phyloP scores from a whole-genome alignment of 2,113 vertebrate species.

The Dinomys branickii region DNA sequence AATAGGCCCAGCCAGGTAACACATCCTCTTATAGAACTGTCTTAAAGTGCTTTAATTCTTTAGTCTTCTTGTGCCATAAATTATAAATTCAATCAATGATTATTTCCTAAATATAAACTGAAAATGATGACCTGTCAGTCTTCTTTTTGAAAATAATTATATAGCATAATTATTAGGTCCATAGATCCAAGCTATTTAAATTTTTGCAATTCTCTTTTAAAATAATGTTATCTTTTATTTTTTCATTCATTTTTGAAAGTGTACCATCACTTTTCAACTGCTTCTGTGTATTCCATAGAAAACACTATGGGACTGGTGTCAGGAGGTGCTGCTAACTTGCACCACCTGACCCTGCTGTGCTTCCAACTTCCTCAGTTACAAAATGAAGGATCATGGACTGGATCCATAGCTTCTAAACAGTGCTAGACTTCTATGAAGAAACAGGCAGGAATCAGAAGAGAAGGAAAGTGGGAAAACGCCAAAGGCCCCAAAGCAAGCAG shows the following conservation, averaged over 20 bases:
- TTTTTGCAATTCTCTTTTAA: conserved; percentile 29
- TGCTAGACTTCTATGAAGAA: background rate
- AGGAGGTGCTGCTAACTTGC: background rate
- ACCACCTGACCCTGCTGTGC: background rate
- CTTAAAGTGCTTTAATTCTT: background rate
- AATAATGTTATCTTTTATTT: background rate
- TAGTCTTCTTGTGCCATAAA: background rate
- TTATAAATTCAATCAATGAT: conserved; percentile 33
- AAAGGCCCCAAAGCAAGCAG: background rate
- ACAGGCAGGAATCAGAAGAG: background rate
- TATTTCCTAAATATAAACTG: conserved; percentile 40
- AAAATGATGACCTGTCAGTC: background rate
- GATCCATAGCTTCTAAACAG: background rate
- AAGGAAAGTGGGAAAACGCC: background rate
- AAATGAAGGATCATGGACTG: background rate
- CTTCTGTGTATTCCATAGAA: background rate
- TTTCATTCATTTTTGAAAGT: background rate
- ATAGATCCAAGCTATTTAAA: background rate
- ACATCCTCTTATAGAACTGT: background rate
- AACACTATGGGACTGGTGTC: background rate
- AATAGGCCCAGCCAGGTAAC: background rate
- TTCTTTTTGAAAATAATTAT: conserved; percentile 9
- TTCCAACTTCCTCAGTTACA: background rate
- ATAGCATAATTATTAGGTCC: background rate
- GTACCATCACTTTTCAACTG: conserved; percentile 17